These are phyloP conservation scores for Dolichoris vasculosae DNA, from an alignment of 1,140 invertebrate species.

Conservation along the genomic window DNA sequence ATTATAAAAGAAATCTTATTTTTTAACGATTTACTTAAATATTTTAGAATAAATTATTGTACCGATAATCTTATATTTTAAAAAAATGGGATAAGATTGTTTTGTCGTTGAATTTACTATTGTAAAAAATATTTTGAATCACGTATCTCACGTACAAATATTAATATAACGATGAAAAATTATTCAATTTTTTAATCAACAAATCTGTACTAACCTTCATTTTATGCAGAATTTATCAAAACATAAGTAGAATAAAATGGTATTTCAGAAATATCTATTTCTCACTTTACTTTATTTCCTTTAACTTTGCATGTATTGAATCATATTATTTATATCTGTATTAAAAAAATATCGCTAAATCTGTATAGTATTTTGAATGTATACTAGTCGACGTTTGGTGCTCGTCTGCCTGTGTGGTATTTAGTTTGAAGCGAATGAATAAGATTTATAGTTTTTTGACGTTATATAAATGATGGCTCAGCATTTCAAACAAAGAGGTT, in stretches of 20 bases:
- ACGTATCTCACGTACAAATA: too few relatives aligned
- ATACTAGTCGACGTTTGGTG: slow-evolving; percentile 3
- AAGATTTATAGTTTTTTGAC: background rate
- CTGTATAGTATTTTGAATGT: background rate
- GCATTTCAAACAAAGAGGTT: background rate
- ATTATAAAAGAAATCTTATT: background rate
- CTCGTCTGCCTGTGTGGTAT: background rate
- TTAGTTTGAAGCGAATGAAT: background rate
- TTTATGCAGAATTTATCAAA: background rate
- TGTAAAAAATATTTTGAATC: too few relatives aligned
- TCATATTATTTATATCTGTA: background rate
- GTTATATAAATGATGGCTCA: slow-evolving; percentile 48
- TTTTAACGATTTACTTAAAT: slow-evolving; percentile 7
- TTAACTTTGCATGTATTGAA: background rate
- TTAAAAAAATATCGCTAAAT: background rate
- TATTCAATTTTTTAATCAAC: background rate
- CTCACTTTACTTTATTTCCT: background rate
- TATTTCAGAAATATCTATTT: background rate
- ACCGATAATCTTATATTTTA: background rate
- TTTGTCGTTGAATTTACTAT: too few relatives aligned
- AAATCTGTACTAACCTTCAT: slow-evolving; percentile 23
- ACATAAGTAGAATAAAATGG: too few relatives aligned
- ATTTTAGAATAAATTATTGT: background rate
- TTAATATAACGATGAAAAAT: too few relatives aligned
- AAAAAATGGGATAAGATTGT: background rate